Evolutionary conservation across 1,140 invertebrate species (phyloP), one percentile per base, ranked within the genome.

Genomic region (Camponotus pennsylvanicus): DNA sequence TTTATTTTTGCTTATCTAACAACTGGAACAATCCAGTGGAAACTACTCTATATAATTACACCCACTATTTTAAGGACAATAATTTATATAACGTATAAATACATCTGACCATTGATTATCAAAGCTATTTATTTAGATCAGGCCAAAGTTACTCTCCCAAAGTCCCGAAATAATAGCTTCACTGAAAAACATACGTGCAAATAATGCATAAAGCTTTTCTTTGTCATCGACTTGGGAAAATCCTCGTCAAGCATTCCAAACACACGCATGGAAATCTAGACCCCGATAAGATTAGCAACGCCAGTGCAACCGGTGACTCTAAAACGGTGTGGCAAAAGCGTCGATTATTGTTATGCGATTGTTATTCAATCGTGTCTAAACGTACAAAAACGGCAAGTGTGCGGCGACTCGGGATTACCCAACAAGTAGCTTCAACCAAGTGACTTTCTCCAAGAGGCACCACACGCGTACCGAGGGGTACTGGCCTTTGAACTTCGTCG

Each of bases 341-440:
- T 5, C 49, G 49, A 52, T 52, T 52, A 83, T 83, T 83, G 69
- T 83, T 75, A 73, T 42, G 79, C 67, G 69, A 45, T 52, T 3
- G 52, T 83, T 73, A 83, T 83, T 83, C 32, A 73, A 83, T 83
- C 69, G 55, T n/a, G 1, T 75, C 69, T 83, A 83, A 83, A 59
- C 18, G 52, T 21, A 11, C 67, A 55, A 27, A 21, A 18, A 61
- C 27, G 69, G n/a, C 37, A 18, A 52, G 13, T 21, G 67, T 59
- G 55, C 55, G 69, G 55, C 79, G 71, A 67, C 37, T 71, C 7
- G 27, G 27, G 27, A 63, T 83, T 83, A 83, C 42, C 52, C 69
- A 83, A 83, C n/a, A 42, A 52, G 49, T 37, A 59, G 52, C 32
- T 45, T n/a, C 57, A 40, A 83, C 40, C 27, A 27, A 27, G 40